Evolutionary conservation across 2,113 vertebrate species (phyloP).

Genomic region (Nothocercus nigrocapillus): DNA sequence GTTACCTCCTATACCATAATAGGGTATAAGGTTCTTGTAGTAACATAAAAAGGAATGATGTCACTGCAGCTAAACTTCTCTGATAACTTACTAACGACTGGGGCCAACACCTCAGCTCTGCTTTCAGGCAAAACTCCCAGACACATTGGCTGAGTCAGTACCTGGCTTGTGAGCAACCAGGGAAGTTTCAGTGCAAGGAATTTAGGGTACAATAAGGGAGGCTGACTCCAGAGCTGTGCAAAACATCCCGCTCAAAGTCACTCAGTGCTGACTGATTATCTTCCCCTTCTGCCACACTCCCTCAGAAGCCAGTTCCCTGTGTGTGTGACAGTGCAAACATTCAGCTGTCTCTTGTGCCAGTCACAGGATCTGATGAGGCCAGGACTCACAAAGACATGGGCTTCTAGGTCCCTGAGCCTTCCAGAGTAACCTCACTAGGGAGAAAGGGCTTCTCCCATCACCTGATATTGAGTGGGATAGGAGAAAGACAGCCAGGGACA

Average conservation of each 20-base stretch:
- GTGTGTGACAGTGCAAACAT: not conserved
- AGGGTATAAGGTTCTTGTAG: conserved; percentile 63
- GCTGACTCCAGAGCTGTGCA: fast-evolving
- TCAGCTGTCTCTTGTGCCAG: not conserved
- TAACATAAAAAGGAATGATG: conserved; percentile 69
- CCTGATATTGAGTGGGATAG: fast-evolving
- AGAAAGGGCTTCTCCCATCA: not conserved
- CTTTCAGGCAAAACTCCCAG: conserved; percentile 35
- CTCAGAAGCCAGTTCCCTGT: not conserved
- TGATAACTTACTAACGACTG: conserved; percentile 15
- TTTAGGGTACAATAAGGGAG: fast-evolving
- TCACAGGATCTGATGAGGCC: not conserved
- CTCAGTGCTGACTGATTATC: not conserved
- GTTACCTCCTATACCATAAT: conserved; percentile 58
- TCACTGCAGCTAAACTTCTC: conserved; percentile 50
- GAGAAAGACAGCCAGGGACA: not conserved
- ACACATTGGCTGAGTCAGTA: not conserved
- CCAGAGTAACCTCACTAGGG: not conserved
- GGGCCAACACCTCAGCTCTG: conserved; percentile 38
- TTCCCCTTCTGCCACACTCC: not conserved
- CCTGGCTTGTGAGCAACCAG: not conserved
- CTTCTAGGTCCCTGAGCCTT: not conserved
- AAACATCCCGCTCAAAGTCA: not conserved
- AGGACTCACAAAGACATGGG: not conserved
- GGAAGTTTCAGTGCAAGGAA: not conserved